A percentile compares a stretch with the other conserved stretches of the same genome.
phyloP scores from a whole-genome alignment of 2,888 invertebrate species.

The Lasius fuliginosus region DNA sequence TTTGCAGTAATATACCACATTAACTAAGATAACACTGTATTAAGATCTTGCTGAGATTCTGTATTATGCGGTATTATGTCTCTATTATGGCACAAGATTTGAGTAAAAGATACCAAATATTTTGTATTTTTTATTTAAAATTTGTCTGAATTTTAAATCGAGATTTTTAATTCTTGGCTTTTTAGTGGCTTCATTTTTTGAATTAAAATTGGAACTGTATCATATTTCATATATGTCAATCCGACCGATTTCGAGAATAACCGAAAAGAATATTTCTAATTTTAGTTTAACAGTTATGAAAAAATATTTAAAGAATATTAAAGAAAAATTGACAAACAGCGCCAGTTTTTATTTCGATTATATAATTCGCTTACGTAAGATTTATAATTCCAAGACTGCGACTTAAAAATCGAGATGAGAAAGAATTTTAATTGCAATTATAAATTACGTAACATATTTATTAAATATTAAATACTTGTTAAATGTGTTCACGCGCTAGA shows the following conservation, averaged over 20 bases:
- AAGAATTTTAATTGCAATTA: neutral
- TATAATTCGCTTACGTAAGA: neutral
- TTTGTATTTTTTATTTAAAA: neutral
- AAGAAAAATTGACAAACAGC: neutral
- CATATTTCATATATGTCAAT: neutral
- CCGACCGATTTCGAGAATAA: neutral
- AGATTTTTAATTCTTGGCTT: neutral
- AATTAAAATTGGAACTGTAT: neutral
- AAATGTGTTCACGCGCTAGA: neutral
- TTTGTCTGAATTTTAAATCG: neutral
- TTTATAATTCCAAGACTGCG: neutral
- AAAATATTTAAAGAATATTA: neutral
- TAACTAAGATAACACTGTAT: neutral
- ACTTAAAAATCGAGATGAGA: neutral
- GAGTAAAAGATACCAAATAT: neutral
- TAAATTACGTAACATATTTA: neutral
- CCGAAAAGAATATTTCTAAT: neutral
- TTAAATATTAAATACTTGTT: neutral
- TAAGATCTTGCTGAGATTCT: neutral
- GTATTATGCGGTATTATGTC: neutral
- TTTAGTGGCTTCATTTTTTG: neutral
- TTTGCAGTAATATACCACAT: neutral
- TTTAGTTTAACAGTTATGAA: neutral
- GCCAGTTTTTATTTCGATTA: neutral
- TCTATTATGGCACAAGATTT: neutral